Evolutionary conservation across 2,113 vertebrate genomes (phyloP).

Genomic region (Myotis lucifugus): DNA sequence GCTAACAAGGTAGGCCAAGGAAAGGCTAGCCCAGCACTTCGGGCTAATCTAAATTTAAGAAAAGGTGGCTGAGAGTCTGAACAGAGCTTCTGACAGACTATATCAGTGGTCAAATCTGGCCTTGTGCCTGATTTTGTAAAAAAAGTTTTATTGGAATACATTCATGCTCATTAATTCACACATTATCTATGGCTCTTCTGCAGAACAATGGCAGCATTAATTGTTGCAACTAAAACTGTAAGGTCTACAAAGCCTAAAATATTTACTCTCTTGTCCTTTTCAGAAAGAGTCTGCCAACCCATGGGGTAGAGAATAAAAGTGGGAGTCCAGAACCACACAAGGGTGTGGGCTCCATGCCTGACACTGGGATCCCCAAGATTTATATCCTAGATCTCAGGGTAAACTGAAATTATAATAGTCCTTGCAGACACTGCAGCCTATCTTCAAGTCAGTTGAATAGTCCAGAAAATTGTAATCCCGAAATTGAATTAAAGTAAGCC

Average conservation of each 20-base stretch:
- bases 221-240: background rate
- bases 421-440: background rate
- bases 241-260: slow-evolving; percentile 22
- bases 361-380: background rate
- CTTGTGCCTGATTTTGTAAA: background rate
- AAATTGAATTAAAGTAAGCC: background rate
- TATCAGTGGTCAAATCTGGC: background rate
- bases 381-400: background rate
- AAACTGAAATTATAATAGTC: background rate
- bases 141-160: background rate
- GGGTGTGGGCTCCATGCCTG: background rate
- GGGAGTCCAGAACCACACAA: background rate
- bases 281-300: background rate
- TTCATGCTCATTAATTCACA: background rate
- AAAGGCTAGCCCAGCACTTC: background rate
- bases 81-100: slow-evolving; percentile 1
- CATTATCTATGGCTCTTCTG: background rate
- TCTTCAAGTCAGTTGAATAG: background rate
- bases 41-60: slow-evolving; percentile 20
- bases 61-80: background rate
- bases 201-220: background rate
- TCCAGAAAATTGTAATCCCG: background rate
- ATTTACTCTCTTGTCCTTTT: background rate
- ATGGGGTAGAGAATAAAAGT: background rate
- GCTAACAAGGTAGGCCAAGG: background rate